These are phyloP conservation scores for Galerucella nymphaeae DNA, from an alignment of 2,888 invertebrate species.

Conservation along the genomic window DNA sequence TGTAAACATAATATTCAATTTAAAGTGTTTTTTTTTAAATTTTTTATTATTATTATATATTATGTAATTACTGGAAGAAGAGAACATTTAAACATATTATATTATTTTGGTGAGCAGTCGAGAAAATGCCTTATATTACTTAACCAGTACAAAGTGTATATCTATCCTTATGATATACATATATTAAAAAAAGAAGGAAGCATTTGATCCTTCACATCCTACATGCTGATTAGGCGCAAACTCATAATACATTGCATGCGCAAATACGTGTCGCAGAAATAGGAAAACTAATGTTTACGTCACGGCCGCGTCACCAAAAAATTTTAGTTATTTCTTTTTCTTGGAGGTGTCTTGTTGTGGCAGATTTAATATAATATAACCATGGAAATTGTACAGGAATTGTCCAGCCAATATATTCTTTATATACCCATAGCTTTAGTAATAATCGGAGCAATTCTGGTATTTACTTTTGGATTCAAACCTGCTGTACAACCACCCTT, in stretches of 20 bases:
- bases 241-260: conserved; percentile 41
- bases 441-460: conserved; percentile 53
- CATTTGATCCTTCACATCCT: no score
- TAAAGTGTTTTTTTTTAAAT: no score
- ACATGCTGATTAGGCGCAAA: conserved; percentile 6
- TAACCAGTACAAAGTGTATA: no score
- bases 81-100: no score
- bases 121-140: no score
- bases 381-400: conserved; percentile 72
- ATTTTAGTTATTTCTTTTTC: conserved; percentile 29
- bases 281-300: conserved; percentile 67
- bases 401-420: conserved; percentile 69
- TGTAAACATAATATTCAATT: no score
- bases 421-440: conserved; percentile 70
- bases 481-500: conserved; percentile 77
- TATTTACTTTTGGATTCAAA: conserved; percentile 58
- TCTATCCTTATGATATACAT: no score
- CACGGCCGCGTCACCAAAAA: conserved; percentile 77
- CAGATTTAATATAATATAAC: conserved; percentile 20
- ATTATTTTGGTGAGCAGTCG: no score
- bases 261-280: conserved; percentile 51
- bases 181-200: no score
- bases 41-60: no score
- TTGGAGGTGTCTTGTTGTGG: conserved; percentile 18
- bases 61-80: no score